A percentile compares a stretch with the other conserved stretches of the same genome.
Conservation (phyloP, 2,888 invertebrate species). For the Papilio demoleus region DNA sequence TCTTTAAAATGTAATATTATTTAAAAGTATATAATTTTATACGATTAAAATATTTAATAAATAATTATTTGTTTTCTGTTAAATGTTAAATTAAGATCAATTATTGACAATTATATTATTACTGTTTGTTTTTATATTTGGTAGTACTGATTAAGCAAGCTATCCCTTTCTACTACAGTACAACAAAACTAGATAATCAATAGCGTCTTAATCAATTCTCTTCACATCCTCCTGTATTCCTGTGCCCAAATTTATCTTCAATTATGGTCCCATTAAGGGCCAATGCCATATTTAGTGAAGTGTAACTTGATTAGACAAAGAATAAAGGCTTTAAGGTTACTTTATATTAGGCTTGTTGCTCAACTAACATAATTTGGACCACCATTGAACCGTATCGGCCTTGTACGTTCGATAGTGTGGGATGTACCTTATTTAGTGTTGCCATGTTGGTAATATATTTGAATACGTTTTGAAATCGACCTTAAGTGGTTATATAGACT, state of each 20-base stretch:
- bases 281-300: slow-evolving; percentile 28
- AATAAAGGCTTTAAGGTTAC: neutral
- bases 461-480: neutral
- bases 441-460: neutral
- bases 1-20: no score
- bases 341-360: slow-evolving; percentile 14
- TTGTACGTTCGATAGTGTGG: slow-evolving; percentile 14
- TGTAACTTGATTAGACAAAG: slow-evolving; percentile 27
- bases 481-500: neutral
- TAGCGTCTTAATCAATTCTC: neutral
- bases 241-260: slow-evolving; percentile 12
- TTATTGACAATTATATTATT: no score
- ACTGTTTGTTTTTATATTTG: no score
- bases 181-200: neutral
- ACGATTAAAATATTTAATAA: no score
- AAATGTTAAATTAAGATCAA: no score
- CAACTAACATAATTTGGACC: slow-evolving; percentile 18
- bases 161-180: neutral
- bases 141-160: neutral
- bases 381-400: slow-evolving; percentile 29
- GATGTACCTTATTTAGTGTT: neutral
- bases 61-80: no score
- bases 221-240: neutral
- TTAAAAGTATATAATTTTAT: no score
- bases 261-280: slow-evolving; percentile 27